phyloP scores from a whole-genome alignment of 2,113 vertebrate genomes.

The Myrmophylax atrothorax region DNA sequence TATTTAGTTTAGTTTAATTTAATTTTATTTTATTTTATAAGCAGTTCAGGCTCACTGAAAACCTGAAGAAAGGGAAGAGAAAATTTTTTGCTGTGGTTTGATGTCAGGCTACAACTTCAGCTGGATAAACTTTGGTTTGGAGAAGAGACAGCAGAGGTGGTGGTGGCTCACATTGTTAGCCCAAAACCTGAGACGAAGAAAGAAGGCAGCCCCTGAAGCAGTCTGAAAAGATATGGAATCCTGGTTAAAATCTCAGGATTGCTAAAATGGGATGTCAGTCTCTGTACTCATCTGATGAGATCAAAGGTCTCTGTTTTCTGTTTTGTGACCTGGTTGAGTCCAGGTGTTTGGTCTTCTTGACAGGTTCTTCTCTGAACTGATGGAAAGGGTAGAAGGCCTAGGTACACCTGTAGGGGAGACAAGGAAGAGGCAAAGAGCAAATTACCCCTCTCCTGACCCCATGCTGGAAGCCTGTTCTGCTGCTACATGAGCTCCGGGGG shows the following conservation, averaged over 20 bases:
- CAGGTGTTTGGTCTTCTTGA: neutral
- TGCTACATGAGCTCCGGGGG: neutral
- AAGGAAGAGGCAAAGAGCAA: neutral
- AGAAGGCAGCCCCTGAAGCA: neutral
- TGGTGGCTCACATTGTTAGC: neutral
- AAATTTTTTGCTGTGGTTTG: neutral
- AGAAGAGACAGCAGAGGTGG: neutral
- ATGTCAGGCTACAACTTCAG: neutral
- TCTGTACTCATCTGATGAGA: neutral
- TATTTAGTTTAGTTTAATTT: too few relatives aligned
- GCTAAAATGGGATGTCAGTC: neutral
- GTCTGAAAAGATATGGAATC: neutral
- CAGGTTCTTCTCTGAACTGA: neutral
- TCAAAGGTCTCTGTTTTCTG: neutral
- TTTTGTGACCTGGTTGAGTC: neutral
- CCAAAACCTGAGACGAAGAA: neutral
- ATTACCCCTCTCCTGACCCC: neutral
- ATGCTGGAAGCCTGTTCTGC: accelerated
- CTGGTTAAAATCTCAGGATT: neutral
- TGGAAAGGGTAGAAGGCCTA: neutral
- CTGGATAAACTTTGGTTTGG: neutral
- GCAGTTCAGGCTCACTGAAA: neutral
- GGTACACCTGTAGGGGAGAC: neutral
- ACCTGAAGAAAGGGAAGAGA: neutral
- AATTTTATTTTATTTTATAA: neutral